Evolutionary conservation across 2,797 vertebrate genomes (phyloP).

Genomic region (Lemur catta): DNA sequence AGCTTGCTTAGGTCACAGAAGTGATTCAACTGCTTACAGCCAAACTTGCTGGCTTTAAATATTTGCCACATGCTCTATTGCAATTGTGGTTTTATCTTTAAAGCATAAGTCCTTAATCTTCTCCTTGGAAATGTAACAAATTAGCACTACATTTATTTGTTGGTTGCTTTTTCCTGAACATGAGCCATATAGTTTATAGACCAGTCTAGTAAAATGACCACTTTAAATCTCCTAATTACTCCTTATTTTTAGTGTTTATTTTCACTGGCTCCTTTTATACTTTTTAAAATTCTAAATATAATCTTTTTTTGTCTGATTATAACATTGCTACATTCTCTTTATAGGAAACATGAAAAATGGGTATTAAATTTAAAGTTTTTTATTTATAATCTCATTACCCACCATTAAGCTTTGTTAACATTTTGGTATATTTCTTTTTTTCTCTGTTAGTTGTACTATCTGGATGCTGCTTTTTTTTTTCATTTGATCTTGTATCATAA

Average conservation of each 20-base stretch:
- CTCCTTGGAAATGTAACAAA: background rate
- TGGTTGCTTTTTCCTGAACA: background rate
- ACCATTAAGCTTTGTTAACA: background rate
- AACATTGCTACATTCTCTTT: background rate
- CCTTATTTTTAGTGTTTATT: background rate
- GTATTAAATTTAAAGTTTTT: background rate
- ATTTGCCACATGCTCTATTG: background rate
- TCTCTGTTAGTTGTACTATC: background rate
- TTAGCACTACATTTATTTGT: background rate
- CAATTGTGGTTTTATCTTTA: constrained; percentile 1
- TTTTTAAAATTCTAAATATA: background rate
- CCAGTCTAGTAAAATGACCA: background rate
- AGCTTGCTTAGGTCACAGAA: background rate
- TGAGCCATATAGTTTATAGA: background rate
- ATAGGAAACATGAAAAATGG: background rate
- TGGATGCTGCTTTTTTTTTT: background rate
- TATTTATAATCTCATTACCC: background rate
- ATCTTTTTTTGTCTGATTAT: constrained; percentile 2
- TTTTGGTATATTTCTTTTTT: background rate
- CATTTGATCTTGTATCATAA: background rate
- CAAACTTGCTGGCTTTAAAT: background rate
- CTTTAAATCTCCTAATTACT: background rate
- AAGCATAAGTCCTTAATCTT: background rate
- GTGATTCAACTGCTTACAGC: background rate
- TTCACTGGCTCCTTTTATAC: background rate